Percentiles rank a stretch among this genome's conserved stretches.
These are phyloP conservation scores for Drosophila cyrtoloma DNA, from an alignment of 2,888 invertebrate species.

Conservation along the genomic window DNA sequence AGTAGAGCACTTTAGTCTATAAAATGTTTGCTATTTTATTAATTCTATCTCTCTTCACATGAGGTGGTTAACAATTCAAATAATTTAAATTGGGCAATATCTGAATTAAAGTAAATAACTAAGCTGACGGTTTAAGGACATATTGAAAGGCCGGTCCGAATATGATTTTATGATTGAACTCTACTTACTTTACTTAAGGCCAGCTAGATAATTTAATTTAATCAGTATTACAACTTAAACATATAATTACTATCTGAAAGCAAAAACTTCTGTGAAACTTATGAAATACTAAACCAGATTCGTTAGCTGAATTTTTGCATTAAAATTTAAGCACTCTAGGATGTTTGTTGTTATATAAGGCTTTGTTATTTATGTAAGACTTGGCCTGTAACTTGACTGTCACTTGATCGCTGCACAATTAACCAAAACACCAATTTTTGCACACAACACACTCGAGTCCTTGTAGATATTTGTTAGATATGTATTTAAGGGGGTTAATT, in stretches of 20 bases:
- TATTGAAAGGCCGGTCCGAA: constrained; percentile 5
- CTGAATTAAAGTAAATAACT: constrained; percentile 1
- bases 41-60: not conserved
- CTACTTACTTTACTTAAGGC: not conserved
- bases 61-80: not conserved
- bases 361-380: not conserved
- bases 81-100: constrained; percentile 15
- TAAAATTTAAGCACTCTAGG: constrained; percentile 2
- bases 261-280: not conserved
- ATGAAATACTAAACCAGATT: not conserved
- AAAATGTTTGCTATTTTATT: not conserved
- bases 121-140: constrained; percentile 4
- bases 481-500: not conserved
- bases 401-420: constrained; percentile 8
- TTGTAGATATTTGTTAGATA: not conserved
- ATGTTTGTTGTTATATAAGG: not conserved
- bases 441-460: constrained; percentile 27
- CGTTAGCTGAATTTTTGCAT: not conserved
- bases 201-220: not conserved
- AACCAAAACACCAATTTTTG: not conserved
- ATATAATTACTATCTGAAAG: not conserved
- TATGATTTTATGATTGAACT: not conserved
- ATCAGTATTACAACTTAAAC: not conserved
- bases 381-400: constrained; percentile 2
- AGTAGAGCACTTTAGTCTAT: not conserved